phyloP scores from a whole-genome alignment of 2,113 vertebrate species.

The Bagarius yarrelli region DNA sequence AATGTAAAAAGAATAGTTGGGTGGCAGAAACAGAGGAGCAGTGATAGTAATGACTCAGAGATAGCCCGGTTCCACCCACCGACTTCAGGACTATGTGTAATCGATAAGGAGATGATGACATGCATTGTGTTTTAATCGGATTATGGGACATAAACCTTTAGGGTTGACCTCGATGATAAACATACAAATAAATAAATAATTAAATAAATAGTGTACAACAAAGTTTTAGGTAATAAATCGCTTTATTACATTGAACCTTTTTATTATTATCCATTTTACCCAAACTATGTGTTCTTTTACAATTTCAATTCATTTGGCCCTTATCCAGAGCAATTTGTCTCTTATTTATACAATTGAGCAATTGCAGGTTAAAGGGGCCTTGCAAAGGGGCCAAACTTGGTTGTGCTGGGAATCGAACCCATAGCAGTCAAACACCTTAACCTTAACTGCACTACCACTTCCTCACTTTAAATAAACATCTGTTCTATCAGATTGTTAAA shows the following conservation, averaged over 20 bases:
- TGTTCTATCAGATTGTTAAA: neutral
- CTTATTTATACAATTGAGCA: too few relatives aligned
- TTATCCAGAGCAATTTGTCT: too few relatives aligned
- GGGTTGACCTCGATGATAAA: neutral
- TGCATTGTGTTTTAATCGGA: conserved; percentile 7
- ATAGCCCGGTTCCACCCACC: conserved; percentile 25
- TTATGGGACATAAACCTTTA: conserved; percentile 12
- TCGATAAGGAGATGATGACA: neutral
- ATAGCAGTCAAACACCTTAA: too few relatives aligned
- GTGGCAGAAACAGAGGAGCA: conserved; percentile 5
- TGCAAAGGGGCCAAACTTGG: too few relatives aligned
- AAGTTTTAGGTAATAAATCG: neutral
- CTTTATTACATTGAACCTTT: neutral
- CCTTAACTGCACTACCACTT: too few relatives aligned
- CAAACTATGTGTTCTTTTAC: neutral
- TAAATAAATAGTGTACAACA: neutral
- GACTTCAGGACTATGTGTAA: conserved; percentile 36
- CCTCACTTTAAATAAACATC: neutral
- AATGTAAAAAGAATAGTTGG: conserved; percentile 45
- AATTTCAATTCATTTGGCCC: neutral
- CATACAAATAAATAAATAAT: neutral
- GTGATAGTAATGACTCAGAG: conserved; percentile 21
- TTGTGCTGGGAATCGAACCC: too few relatives aligned
- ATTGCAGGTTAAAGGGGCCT: too few relatives aligned
- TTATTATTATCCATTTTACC: neutral